phyloP scores from a whole-genome alignment of 2,888 invertebrate genomes.

The Argyra leucocephala region DNA sequence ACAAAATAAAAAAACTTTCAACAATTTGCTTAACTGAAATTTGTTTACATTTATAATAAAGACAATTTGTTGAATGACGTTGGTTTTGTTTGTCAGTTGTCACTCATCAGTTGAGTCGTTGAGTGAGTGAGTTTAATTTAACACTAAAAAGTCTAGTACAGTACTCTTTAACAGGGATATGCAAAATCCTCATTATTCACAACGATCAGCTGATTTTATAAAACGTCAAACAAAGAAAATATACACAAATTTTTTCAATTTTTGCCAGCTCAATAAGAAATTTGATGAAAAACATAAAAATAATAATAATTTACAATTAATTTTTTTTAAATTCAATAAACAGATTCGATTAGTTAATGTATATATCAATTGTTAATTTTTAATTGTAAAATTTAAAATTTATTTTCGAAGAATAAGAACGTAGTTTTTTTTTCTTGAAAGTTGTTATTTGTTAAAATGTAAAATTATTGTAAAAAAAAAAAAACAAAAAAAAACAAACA shows the following conservation, averaged over 20 bases:
- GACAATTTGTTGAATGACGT: no score
- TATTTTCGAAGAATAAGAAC: not conserved
- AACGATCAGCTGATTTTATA: not conserved
- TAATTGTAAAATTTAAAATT: not conserved
- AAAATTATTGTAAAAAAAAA: not conserved
- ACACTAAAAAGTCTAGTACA: no score
- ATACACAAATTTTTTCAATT: constrained; percentile 6
- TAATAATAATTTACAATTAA: not conserved
- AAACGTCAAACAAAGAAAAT: constrained; percentile 4
- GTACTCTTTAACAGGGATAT: no score
- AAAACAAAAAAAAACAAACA: constrained; percentile 2
- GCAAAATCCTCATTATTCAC: not conserved
- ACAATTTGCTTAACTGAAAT: no score
- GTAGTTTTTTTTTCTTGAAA: not conserved
- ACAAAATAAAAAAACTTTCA: no score
- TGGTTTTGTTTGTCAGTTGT: no score
- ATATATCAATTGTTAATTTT: not conserved
- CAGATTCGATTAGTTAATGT: not conserved
- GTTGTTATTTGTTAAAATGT: not conserved
- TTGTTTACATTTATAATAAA: no score
- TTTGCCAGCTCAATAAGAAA: not conserved
- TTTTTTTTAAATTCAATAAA: not conserved
- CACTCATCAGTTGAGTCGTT: no score
- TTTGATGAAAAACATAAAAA: not conserved
- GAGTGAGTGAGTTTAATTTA: no score